These are phyloP conservation scores for Cerceris ruficornis DNA, from an alignment of 2,888 invertebrate species.

Conservation along the genomic window DNA sequence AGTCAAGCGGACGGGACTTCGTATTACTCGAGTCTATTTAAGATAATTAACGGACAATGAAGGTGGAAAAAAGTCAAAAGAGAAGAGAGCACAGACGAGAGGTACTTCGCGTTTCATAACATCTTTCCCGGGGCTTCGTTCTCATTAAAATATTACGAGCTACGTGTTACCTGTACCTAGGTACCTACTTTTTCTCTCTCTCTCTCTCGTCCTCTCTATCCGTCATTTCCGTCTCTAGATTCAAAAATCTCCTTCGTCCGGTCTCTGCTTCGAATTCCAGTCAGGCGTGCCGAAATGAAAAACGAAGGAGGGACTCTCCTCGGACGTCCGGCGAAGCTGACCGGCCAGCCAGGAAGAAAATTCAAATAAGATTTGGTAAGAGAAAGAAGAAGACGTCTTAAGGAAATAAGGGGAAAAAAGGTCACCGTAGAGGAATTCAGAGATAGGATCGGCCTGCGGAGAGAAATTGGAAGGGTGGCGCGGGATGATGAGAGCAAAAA, in stretches of 20 bases:
- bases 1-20: not conserved
- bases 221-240: slow-evolving; percentile 13
- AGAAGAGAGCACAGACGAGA: not conserved
- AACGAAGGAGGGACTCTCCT: slow-evolving; percentile 10
- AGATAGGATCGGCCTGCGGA: slow-evolving; percentile 54
- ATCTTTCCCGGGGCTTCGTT: slow-evolving; percentile 2
- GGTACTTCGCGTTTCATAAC: not conserved
- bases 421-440: slow-evolving; percentile 30
- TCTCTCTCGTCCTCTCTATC: not conserved
- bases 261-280: slow-evolving; percentile 39
- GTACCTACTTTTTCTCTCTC: no score
- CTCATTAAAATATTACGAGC: not conserved
- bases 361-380: slow-evolving; percentile 62
- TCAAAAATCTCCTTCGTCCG: slow-evolving; percentile 29
- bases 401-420: slow-evolving; percentile 52
- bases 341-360: slow-evolving; percentile 56
- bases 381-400: slow-evolving; percentile 49
- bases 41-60: not conserved
- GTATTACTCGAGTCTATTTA: not conserved
- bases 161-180: no score
- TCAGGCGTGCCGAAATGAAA: slow-evolving; percentile 30
- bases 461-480: slow-evolving; percentile 64
- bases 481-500: slow-evolving; percentile 63
- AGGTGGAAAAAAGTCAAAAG: not conserved
- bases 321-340: slow-evolving; percentile 34